phyloP scores from a whole-genome alignment of 1,140 invertebrate species.

The Pseudachorutes palmiensis region DNA sequence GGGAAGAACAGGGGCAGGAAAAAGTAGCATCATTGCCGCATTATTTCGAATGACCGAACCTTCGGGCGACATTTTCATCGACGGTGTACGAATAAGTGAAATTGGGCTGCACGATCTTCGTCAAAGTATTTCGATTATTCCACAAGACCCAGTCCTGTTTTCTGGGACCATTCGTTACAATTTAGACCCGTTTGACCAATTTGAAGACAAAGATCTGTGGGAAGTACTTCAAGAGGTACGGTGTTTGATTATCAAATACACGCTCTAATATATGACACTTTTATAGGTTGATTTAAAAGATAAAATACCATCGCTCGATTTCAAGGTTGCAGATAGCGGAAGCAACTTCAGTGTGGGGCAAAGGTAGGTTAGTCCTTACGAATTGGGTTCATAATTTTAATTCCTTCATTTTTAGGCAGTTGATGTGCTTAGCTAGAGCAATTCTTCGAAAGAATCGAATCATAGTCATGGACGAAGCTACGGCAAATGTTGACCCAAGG shows the following conservation, averaged over 20 bases:
- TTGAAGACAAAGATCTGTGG: slow-evolving; percentile 69
- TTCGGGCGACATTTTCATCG: slow-evolving; percentile 53
- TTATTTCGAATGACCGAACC: slow-evolving; percentile 55
- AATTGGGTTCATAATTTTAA: too few species aligned
- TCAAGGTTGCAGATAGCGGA: slow-evolving; percentile 43
- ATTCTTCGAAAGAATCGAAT: slow-evolving; percentile 44
- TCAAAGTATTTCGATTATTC: slow-evolving; percentile 61
- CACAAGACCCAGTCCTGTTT: slow-evolving; percentile 68
- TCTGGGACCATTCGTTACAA: slow-evolving; percentile 68
- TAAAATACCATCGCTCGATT: slow-evolving; percentile 40
- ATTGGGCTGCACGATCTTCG: slow-evolving; percentile 55
- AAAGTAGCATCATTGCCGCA: slow-evolving; percentile 43
- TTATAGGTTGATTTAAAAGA: slow-evolving; percentile 47
- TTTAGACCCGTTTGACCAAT: slow-evolving; percentile 73
- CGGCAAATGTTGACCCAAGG: slow-evolving; percentile 44
- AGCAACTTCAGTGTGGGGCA: slow-evolving; percentile 47
- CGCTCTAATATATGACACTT: slow-evolving; percentile 8
- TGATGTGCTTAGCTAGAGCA: slow-evolving; percentile 47
- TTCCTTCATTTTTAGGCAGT: too few species aligned
- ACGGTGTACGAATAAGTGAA: slow-evolving; percentile 46
- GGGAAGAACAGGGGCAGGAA: slow-evolving; percentile 63
- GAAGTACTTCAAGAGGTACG: slow-evolving; percentile 62
- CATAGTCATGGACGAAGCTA: slow-evolving; percentile 48
- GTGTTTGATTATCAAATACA: neutral
- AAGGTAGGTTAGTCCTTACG: slow-evolving; percentile 34